Conservation (phyloP, 1,140 invertebrate genomes). For the Temnothorax nylanderi region DNA sequence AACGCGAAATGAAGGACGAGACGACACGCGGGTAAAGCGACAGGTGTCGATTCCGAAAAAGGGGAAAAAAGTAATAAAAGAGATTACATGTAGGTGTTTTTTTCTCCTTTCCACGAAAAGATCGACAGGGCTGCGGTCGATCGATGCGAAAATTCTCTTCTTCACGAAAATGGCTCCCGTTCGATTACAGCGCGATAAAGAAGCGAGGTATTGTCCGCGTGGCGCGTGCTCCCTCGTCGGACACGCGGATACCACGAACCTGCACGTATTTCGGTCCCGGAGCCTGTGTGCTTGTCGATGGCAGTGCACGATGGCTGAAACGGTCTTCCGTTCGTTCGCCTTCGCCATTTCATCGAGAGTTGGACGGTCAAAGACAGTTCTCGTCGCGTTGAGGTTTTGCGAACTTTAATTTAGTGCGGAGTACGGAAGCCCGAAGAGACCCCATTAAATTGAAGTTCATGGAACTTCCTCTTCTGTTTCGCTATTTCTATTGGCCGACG, state of each 20-base stretch:
- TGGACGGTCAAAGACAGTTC: conserved; percentile 10
- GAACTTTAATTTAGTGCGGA: conserved; percentile 53
- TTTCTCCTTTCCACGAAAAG: neutral
- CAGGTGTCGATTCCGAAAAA: conserved; percentile 26
- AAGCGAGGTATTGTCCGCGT: conserved; percentile 3
- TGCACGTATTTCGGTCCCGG: conserved; percentile 54
- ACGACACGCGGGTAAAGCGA: conserved; percentile 8
- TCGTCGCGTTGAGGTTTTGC: conserved; percentile 5
- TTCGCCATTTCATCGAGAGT: conserved; percentile 27
- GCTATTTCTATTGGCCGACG: neutral
- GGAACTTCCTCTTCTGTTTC: neutral
- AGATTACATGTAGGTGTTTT: neutral
- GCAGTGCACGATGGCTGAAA: conserved; percentile 28
- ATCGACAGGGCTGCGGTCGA: neutral
- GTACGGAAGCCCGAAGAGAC: neutral
- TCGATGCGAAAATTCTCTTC: neutral
- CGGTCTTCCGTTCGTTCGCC: conserved; percentile 32
- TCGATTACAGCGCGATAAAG: neutral
- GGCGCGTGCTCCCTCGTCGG: conserved; percentile 24
- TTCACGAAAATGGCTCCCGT: neutral
- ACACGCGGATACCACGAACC: conserved; percentile 28
- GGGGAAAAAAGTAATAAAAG: neutral
- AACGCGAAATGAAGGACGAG: neutral
- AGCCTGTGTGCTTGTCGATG: conserved; percentile 32
- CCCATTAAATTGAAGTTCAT: conserved; percentile 19